phyloP scores from a whole-genome alignment of 1,140 invertebrate genomes.

The Lineus longissimus region DNA sequence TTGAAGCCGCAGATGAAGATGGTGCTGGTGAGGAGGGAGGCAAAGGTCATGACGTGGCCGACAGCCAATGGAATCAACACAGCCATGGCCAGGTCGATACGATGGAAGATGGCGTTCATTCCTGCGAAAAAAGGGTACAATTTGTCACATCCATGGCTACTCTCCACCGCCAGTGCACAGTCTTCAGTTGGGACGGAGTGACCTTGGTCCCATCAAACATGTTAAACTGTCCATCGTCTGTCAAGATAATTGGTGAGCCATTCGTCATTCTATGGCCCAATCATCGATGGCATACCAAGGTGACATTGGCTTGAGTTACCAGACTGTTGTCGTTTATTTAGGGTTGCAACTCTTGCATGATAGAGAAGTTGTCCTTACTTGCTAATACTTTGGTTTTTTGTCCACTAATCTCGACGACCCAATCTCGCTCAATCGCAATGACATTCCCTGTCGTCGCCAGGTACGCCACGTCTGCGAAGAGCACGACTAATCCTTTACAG shows the following conservation, averaged over 20 bases:
- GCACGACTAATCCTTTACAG: slow-evolving; percentile 36
- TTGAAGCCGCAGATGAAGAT: slow-evolving; percentile 59
- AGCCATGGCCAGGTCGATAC: slow-evolving; percentile 56
- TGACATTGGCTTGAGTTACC: too few species aligned
- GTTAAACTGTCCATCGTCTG: too few species aligned
- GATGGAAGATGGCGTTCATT: slow-evolving; percentile 42
- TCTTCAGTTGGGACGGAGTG: too few species aligned
- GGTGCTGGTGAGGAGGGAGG: slow-evolving; percentile 41
- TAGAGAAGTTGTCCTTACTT: slow-evolving; percentile 34
- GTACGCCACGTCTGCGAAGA: slow-evolving; percentile 33
- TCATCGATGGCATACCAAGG: too few species aligned
- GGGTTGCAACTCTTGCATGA: too few species aligned
- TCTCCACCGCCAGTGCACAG: too few species aligned
- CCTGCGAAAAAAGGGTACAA: too few species aligned
- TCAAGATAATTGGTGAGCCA: too few species aligned
- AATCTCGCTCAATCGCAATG: slow-evolving; percentile 58
- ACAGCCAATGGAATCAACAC: slow-evolving; percentile 57
- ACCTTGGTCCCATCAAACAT: too few species aligned
- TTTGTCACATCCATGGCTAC: too few species aligned
- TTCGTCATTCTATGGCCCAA: too few species aligned
- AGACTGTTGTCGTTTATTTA: too few species aligned
- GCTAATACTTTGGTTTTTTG: slow-evolving; percentile 34
- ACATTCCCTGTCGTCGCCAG: slow-evolving; percentile 53
- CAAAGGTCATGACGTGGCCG: slow-evolving; percentile 55
- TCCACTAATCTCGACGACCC: slow-evolving; percentile 56